Base-by-base conservation (phyloP, 1,140 invertebrate genomes). In the Teleopsis dalmanni region DNA sequence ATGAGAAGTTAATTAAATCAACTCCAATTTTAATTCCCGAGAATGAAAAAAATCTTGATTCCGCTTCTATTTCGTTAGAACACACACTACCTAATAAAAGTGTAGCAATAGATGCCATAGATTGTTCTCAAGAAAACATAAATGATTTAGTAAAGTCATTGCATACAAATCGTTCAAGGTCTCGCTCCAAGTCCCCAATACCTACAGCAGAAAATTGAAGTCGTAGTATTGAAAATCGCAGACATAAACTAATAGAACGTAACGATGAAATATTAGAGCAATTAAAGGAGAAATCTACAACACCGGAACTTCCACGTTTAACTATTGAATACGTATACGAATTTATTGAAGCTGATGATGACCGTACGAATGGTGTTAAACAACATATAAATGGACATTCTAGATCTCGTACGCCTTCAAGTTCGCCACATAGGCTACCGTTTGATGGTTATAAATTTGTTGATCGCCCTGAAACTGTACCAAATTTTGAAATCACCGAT, bases 321-420 rank as follows among this genome's bases (percentile, higher is more conserved):
- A 53, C 57, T 9, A 57, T 63, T 2, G 57, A 63, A 38, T 60
- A 63, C 40, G 54, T 60, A 3, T 58, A 65, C 18, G 61, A 64
- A 47, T 13, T 54, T 18, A 33, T 13, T 34, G 44, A 8, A 33
- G n/a, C n/a, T 2, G 25, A 45, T 8, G 2, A 59, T 37, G 29
- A 2, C 8, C 19, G 45, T 13, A 46, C 16, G 22, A 23, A 8
- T 55, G 58, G 4, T 26, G 25, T n/a, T 25, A 2, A 8, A 41
- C 18, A 25, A n/a, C 8, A 19, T 14, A 43, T 14, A 10, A 9
- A 10, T 23, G 26, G 41, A 16, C 23, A 31, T 29, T 60, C 58
- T 0, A 45, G 60, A 19, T 60, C 60, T 13, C 26, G 37, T 7
- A 41, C 49, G 0, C 60, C 60, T 2, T 53, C 60, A 3, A 58